Evolutionary conservation across 2,113 vertebrate species (phyloP).

Genomic region (Albula goreensis): DNA sequence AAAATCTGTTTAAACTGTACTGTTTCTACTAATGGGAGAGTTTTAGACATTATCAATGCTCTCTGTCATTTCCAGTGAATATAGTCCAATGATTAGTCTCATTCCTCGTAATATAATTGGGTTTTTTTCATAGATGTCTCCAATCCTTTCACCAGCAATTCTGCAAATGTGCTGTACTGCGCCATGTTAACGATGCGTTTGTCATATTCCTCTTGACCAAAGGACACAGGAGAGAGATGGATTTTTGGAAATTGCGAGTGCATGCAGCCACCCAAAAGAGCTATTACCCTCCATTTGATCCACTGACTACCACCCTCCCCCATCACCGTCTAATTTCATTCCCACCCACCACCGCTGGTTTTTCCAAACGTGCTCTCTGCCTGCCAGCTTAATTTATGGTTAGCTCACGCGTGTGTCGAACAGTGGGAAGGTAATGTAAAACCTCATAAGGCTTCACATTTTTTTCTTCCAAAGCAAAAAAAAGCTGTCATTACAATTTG

Average conservation of each 20-base stretch:
- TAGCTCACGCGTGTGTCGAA: conserved; percentile 40
- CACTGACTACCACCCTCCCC: conserved; percentile 58
- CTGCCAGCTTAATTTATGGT: conserved; percentile 66
- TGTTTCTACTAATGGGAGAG: neutral
- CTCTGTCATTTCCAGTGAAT: neutral
- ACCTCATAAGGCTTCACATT: conserved; percentile 39
- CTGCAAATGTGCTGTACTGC: neutral
- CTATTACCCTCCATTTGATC: conserved; percentile 58
- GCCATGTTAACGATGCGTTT: neutral
- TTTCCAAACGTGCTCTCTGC: conserved; percentile 62
- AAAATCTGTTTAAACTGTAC: neutral
- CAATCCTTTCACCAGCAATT: neutral
- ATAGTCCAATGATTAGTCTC: neutral
- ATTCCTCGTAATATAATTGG: neutral
- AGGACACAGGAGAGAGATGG: conserved; percentile 49
- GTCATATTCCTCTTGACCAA: neutral
- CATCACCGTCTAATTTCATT: conserved; percentile 63
- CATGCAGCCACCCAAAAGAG: conserved; percentile 51
- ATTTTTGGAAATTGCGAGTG: conserved; percentile 44
- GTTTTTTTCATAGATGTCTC: neutral
- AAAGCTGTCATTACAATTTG: conserved; percentile 6
- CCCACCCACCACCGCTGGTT: conserved; percentile 65
- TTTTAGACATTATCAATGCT: neutral
- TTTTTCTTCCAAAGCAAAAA: neutral
- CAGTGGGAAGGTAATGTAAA: conserved; percentile 45